These are phyloP conservation scores for Thamnophis sirtalis DNA, from an alignment of 2,113 vertebrate genomes.

Conservation along the genomic window DNA sequence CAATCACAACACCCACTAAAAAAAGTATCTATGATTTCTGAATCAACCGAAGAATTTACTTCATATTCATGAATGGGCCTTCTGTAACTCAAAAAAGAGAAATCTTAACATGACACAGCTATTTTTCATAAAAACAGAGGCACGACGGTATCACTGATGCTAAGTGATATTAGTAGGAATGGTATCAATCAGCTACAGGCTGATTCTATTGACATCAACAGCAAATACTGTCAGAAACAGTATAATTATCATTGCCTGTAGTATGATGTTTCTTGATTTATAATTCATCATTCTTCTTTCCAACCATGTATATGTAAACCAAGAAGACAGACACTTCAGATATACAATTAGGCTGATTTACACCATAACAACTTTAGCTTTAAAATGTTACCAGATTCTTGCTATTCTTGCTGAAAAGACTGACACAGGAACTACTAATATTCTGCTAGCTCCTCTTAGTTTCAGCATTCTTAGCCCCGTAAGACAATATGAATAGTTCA, in stretches of 20 bases:
- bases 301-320: neutral
- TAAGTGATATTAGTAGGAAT: neutral
- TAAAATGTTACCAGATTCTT: neutral
- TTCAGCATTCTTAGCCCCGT: neutral
- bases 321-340: neutral
- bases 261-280: neutral
- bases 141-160: neutral
- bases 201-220: neutral
- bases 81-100: neutral
- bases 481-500: neutral
- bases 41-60: neutral
- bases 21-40: neutral
- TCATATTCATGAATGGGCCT: neutral
- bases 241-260: neutral
- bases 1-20: neutral
- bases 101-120: neutral
- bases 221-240: neutral
- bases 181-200: neutral
- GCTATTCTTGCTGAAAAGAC: neutral
- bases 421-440: neutral
- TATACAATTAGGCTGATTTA: neutral
- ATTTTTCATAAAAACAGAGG: neutral
- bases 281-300: neutral
- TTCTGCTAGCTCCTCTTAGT: neutral
- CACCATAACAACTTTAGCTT: neutral